Percentiles rank a stretch among this genome's conserved stretches.
phyloP scores from a whole-genome alignment of 2,888 invertebrate genomes.

The Ectobius pallidus region DNA sequence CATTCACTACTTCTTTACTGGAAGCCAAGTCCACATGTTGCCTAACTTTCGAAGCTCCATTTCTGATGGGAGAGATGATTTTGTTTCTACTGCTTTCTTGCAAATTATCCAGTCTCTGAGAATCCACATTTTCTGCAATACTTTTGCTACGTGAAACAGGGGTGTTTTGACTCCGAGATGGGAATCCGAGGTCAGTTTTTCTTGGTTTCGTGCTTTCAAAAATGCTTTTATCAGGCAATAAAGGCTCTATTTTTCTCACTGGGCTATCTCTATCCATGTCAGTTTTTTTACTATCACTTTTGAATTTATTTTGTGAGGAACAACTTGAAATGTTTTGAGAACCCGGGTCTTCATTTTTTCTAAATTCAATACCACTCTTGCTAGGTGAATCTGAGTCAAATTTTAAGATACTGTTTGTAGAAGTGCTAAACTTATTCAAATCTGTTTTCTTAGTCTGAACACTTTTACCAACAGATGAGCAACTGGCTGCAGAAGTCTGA shows the following conservation, averaged over 20 bases:
- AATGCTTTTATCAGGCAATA: not conserved
- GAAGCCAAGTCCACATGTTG: slow-evolving; percentile 37
- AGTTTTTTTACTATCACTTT: not conserved
- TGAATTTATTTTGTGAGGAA: not conserved
- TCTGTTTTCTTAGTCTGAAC: not conserved
- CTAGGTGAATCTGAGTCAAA: not conserved
- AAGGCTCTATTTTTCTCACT: not conserved
- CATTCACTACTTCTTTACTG: slow-evolving; percentile 46
- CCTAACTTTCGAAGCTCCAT: not conserved
- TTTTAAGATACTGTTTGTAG: not conserved
- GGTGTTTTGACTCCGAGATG: slow-evolving; percentile 4
- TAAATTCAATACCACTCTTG: slow-evolving; percentile 8
- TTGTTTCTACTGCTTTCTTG: not conserved
- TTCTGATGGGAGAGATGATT: not conserved
- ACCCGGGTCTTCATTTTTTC: slow-evolving; percentile 10
- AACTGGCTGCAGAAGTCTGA: not conserved
- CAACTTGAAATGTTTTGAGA: not conserved
- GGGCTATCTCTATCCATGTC: not conserved
- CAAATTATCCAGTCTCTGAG: not conserved
- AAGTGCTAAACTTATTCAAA: not conserved
- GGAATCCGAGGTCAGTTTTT: not conserved
- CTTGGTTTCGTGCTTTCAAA: not conserved
- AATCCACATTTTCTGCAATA: slow-evolving; percentile 1
- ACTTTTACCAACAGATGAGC: slow-evolving; percentile 2
- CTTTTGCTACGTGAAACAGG: slow-evolving; percentile 9